Conservation (phyloP, 2,113 vertebrate genomes). For the Halichoerus grypus region DNA sequence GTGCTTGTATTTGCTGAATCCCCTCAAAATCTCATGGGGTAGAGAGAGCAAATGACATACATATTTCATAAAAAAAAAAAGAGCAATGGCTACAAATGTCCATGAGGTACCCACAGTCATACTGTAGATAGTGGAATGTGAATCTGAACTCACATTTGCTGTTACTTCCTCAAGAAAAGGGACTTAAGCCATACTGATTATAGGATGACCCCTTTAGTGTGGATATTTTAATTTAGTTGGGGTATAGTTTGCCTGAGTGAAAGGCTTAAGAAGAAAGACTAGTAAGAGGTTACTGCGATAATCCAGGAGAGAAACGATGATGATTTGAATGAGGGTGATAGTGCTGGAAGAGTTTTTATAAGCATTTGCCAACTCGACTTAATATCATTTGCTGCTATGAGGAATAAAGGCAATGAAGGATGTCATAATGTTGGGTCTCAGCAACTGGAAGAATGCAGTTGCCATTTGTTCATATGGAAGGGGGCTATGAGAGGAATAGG, state of each 20-base stretch:
- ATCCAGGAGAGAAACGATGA: not conserved
- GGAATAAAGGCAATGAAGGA: not conserved
- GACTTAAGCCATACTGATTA: not conserved
- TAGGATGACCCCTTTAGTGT: not conserved
- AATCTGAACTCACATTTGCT: conserved; percentile 12
- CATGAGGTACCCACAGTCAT: not conserved
- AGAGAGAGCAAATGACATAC: not conserved
- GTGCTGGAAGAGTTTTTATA: not conserved
- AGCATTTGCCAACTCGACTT: not conserved
- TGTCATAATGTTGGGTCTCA: not conserved
- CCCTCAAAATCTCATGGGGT: not conserved
- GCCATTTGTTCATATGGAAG: not conserved
- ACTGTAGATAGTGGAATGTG: not conserved
- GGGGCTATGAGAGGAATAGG: not conserved
- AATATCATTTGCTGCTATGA: not conserved
- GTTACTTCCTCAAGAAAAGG: not conserved
- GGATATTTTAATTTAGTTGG: not conserved
- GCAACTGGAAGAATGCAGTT: not conserved
- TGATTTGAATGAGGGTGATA: not conserved
- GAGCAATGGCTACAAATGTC: not conserved
- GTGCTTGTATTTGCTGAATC: conserved; percentile 21
- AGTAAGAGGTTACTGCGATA: not conserved
- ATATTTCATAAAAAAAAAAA: not conserved
- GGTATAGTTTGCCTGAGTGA: not conserved
- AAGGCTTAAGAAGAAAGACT: not conserved